Evolutionary conservation across 2,888 invertebrate genomes (phyloP).

Genomic region (Melanchra persicariae): DNA sequence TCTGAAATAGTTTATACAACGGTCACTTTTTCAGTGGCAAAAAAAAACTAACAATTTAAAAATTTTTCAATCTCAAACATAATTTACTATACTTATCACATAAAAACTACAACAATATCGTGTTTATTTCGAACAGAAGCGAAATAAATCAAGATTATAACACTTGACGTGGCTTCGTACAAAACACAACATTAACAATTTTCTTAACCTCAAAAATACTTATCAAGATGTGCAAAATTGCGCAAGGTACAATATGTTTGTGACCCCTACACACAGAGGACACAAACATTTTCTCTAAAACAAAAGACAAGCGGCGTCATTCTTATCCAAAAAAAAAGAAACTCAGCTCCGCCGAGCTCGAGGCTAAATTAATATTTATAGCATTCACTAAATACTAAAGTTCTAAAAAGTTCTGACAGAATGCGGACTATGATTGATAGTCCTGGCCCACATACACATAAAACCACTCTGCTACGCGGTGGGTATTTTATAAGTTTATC

Average conservation of each 20-base stretch:
- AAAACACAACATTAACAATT: not conserved
- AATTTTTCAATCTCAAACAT: slow-evolving; percentile 12
- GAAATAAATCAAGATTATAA: not conserved
- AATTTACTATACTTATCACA: not conserved
- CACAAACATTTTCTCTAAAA: slow-evolving; percentile 16
- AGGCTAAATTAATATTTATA: slow-evolving; percentile 38
- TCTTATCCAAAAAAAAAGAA: slow-evolving; percentile 23
- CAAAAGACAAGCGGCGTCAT: slow-evolving; percentile 22
- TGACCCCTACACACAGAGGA: not conserved
- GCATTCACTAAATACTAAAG: slow-evolving; percentile 32
- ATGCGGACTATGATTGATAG: slow-evolving; percentile 48
- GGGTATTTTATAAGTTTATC: not conserved
- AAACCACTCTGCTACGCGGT: slow-evolving; percentile 26
- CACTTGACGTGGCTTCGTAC: not conserved
- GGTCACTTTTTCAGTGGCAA: not conserved
- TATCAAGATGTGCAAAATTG: not conserved
- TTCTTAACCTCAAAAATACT: not conserved
- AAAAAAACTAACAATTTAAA: slow-evolving; percentile 24
- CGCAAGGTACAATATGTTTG: slow-evolving; percentile 3
- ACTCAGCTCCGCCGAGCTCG: slow-evolving; percentile 8
- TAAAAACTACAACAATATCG: slow-evolving; percentile 3
- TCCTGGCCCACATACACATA: slow-evolving; percentile 30
- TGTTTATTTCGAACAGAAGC: not conserved
- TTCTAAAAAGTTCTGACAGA: slow-evolving; percentile 46
- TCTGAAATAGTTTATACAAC: not conserved